Conservation (phyloP, 2,113 vertebrate genomes). For the Zingel zingel region DNA sequence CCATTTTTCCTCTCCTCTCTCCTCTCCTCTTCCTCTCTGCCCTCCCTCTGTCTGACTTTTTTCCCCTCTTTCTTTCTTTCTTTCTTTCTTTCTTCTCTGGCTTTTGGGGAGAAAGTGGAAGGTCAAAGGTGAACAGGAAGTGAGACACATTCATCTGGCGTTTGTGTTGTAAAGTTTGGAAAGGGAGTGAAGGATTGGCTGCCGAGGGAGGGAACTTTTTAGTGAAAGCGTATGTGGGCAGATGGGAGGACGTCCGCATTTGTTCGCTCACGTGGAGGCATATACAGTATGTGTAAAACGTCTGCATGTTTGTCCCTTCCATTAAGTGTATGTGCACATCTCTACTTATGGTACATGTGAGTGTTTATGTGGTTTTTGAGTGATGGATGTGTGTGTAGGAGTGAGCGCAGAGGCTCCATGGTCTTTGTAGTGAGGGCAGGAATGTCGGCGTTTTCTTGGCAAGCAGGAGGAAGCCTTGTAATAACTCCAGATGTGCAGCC, state of each 20-base stretch:
- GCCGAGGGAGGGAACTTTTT: slow-evolving; percentile 56
- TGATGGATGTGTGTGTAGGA: slow-evolving; percentile 77
- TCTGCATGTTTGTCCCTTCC: slow-evolving; percentile 15
- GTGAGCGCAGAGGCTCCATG: slow-evolving; percentile 84
- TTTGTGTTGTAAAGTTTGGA: slow-evolving; percentile 71
- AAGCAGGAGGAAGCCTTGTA: slow-evolving; percentile 85
- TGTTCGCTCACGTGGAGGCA: slow-evolving; percentile 22
- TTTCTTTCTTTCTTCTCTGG: slow-evolving; percentile 52
- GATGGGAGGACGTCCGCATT: slow-evolving; percentile 53
- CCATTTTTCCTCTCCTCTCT: slow-evolving; percentile 64
- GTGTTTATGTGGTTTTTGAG: slow-evolving; percentile 67
- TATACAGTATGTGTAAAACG: slow-evolving; percentile 13
- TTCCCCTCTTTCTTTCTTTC: slow-evolving; percentile 39
- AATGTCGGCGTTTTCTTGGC: slow-evolving; percentile 90
- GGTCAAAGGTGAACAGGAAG: slow-evolving; percentile 94
- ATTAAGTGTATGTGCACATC: slow-evolving; percentile 11
- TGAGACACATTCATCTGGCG: slow-evolving; percentile 83
- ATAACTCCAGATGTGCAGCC: slow-evolving; percentile 96
- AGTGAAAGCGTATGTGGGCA: slow-evolving; percentile 58
- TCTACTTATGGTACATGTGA: slow-evolving; percentile 34
- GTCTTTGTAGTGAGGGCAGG: slow-evolving; percentile 88
- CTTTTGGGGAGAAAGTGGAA: slow-evolving; percentile 85
- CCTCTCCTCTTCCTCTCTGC: slow-evolving; percentile 47
- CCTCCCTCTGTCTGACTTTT: slow-evolving; percentile 67
- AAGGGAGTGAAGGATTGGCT: slow-evolving; percentile 44